Base-by-base conservation (phyloP, 2,888 invertebrate genomes). In the Ellobium chinense region DNA sequence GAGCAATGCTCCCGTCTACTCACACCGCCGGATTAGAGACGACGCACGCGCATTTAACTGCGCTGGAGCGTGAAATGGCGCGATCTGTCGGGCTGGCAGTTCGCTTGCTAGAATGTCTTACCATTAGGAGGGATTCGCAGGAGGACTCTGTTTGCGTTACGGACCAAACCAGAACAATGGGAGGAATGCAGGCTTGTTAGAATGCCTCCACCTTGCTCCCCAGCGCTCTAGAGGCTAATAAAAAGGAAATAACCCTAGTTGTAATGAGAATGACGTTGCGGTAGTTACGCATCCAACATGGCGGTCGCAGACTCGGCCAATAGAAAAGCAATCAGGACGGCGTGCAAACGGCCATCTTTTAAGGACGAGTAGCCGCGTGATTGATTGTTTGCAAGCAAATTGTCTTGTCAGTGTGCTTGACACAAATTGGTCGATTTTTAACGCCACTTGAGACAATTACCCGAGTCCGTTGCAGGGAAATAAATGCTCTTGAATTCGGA, bases 21-120 rank as follows among this genome's bases (percentile, higher is more conserved):
- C 72, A 24, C 21, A 36, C 36, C 72, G 31, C 24, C 39, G 37
- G 70, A 78, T 78, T 63, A 65, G 72, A 78, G 54, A 34, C 54
- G 78, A 72, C 72, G 72, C 78, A 65, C 56, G 78, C 78, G 65
- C 78, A 78, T 78, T 78, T 72, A 78, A 73, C 63, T 72, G 65
- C 72, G 72, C 78, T 72, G 65, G 65, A 62, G 65, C 78, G 78
- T 78, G 78, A 78, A 78, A 78, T 78, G 72, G 78, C 63, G 78
- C 72, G 65, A 72, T 63, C 65, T 78, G 78, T 36, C 56, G 62
- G 7, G 39, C 56, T 78, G 78, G 72, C 72, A 72, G 56, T 39
- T 72, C 37, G 72, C 54, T 65, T 31, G 70, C 62, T 31, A 60
- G 70, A 31, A 78, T 78, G 46, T 60, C 72, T 21, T 72, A 65